Percentiles rank a stretch among this genome's conserved stretches.
Evolutionary conservation across 2,113 vertebrate genomes (phyloP).

Genomic region (Paradisaea rubra): DNA sequence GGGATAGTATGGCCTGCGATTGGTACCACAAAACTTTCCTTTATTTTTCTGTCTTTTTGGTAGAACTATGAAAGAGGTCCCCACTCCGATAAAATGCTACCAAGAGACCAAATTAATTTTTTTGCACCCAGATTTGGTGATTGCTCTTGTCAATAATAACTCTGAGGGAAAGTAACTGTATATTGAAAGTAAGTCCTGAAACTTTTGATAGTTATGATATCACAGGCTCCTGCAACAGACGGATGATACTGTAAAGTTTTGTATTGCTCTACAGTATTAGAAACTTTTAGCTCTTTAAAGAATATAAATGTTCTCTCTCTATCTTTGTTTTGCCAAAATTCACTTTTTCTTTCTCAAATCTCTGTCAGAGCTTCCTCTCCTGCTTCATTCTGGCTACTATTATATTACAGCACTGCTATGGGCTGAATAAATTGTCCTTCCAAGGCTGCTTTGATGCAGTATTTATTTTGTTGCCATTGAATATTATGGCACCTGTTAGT

Average conservation of each 20-base stretch:
- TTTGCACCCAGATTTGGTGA: constrained; percentile 8
- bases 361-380: neutral
- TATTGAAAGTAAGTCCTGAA: constrained; percentile 22
- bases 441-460: neutral
- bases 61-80: neutral
- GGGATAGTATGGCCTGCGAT: constrained; percentile 43
- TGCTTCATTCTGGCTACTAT: neutral
- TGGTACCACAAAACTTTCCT: constrained; percentile 49
- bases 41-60: constrained; percentile 44
- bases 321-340: neutral
- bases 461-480: neutral
- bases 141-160: constrained; percentile 41
- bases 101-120: constrained; percentile 59
- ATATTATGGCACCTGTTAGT: neutral
- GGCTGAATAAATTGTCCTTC: neutral
- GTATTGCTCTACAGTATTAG: neutral
- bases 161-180: constrained; percentile 7
- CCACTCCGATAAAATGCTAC: constrained; percentile 32
- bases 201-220: neutral
- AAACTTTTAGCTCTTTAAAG: neutral
- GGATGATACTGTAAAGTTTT: neutral
- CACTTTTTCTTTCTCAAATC: neutral
- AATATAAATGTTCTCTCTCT: neutral
- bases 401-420: neutral
- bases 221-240: neutral